phyloP scores from a whole-genome alignment of 2,113 vertebrate genomes.

The Phalacrocorax carbo region DNA sequence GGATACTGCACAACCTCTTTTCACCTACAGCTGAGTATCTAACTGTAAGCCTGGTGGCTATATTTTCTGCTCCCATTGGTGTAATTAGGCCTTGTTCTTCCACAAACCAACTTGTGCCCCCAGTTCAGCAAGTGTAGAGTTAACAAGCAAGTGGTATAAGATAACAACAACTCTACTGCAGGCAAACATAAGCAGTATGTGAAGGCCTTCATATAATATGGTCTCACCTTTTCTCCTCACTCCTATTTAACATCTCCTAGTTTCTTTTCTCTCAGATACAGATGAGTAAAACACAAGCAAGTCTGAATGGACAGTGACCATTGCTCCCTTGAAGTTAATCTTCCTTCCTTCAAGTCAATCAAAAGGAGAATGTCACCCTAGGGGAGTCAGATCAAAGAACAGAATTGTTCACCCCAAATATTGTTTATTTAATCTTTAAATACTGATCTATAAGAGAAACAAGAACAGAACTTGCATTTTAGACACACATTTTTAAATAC shows the following conservation, averaged over 20 bases:
- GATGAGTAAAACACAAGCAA: background rate
- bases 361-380: background rate
- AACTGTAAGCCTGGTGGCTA: background rate
- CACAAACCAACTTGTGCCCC: background rate
- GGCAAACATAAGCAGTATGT: background rate
- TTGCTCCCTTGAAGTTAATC: background rate
- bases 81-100: background rate
- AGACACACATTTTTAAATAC: conserved; percentile 2
- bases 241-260: background rate
- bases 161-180: background rate
- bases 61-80: background rate
- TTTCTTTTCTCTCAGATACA: background rate
- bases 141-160: background rate
- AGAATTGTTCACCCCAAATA: background rate
- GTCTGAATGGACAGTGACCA: background rate
- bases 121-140: background rate
- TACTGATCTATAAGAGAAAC: background rate
- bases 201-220: background rate
- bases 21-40: background rate
- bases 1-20: background rate
- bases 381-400: background rate
- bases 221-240: background rate
- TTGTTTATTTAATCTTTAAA: background rate
- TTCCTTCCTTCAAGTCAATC: background rate
- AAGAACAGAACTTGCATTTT: background rate